Evolutionary conservation across 2,888 invertebrate species (phyloP), one percentile per base, ranked within the genome.

Genomic region (Hofmannophila pseudospretella): DNA sequence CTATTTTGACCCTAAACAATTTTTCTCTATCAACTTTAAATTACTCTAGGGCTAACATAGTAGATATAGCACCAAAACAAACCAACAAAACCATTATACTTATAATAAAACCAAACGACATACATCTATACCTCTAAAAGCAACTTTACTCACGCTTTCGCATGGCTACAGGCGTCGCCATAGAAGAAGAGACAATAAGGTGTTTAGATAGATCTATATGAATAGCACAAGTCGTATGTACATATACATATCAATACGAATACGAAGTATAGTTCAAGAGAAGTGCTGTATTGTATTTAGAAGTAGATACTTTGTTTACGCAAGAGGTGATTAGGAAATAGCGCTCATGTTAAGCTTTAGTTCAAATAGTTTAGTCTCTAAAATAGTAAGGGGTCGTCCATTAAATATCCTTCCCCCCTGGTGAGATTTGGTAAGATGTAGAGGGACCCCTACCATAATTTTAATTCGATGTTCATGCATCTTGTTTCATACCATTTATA

Each of bases 91-190:
- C 40, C 30, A 46, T 27, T 13, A 14, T 23, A 23, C 16, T 4
- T 16, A 16, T 25, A 28, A 37, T 42, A 59, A 66, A 72, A 57
- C 54, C 59, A 69, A 67, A 73, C 53, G 49, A 73, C 76, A 78
- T 61, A 60, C 62, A 72, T 62, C 68, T 73, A 75, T 49, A 47
- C 41, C 41, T 72, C 79, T 82, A 85, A 5, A 82, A 84, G 85
- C 84, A 70, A 62, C n/a, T 11, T 75, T 85, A 86, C 86, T 86
- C 79, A 86, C 86, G 81, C 85, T 86, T 85, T 81, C 85, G 81
- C 84, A 85, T 82, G 63, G 84, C 86, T 86, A 86, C 70, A 74
- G 77, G 79, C 73, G 82, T 79, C 68, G 78, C 79, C 82, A 79
- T 70, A 82, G 82, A 80, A 74, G 81, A 78, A 79, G 80, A 84